Evolutionary conservation across 2,797 vertebrate species (phyloP), one percentile per base, ranked within the genome.

Genomic region (Gymnoscopelus microlampas): DNA sequence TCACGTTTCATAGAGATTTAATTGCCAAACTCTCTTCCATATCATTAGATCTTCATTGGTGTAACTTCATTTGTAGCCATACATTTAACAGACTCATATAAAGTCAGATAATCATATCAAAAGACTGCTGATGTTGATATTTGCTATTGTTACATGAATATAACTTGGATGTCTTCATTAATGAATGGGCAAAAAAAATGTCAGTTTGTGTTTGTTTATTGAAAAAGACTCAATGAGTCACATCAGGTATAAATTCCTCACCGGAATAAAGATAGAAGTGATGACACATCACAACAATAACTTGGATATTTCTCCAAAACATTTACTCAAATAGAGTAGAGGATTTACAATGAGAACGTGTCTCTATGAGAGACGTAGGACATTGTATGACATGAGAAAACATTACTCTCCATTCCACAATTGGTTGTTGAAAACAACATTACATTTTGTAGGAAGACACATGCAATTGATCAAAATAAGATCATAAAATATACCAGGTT

Each of bases 251-350:
- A 24, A 49, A 51, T 51, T 13, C n/a, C 7, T 10, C 9, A 24
- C 10, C 1, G 12, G 5, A 24, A 29, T 3, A 1, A 1, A 26
- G 26, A 68, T 23, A 0, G 3, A n/a, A 29, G 56, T 77, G 70
- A 83, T 73, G 80, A 83, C 56, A 7, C 73, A 79, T 82, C 83
- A 82, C 55, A 80, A 76, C 73, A 76, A 74, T 39, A 74, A 57
- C 54, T 74, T 82, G 74, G 70, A 79, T 51, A 60, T 79, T 64
- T 70, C 29, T 53, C 77, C 78, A 84, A 81, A 59, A 78, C 73
- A 71, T 39, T 7, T 1, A 58, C 11, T 50, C 60, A 61, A 63
- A 67, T 10, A 63, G 51, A 74, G 44, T 44, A 51, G 12, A 63
- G 60, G 19, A 57, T 12, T 39, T 59, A 0, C 44, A 65, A 44